A percentile compares a stretch with the other conserved stretches of the same genome.
Evolutionary conservation across 2,888 invertebrate species (phyloP).

Genomic region (Trachelus troglodyta): DNA sequence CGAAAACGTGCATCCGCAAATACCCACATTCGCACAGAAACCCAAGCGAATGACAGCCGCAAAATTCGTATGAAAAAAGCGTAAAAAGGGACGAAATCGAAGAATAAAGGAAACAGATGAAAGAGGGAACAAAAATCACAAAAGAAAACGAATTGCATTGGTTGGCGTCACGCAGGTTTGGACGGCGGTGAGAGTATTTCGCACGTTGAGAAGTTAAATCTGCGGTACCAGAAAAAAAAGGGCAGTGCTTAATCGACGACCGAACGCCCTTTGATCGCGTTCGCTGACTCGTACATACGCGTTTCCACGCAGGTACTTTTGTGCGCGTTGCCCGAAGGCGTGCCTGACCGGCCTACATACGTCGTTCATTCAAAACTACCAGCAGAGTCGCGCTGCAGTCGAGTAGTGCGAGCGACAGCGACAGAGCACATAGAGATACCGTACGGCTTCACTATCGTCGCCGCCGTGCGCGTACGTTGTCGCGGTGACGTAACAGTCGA

Average conservation of each 20-base stretch:
- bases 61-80: neutral
- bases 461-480: neutral
- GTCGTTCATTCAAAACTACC: constrained; percentile 11
- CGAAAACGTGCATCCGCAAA: too few relatives aligned
- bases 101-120: neutral
- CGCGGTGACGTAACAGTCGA: neutral
- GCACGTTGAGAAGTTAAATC: neutral
- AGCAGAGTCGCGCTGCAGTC: neutral
- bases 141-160: neutral
- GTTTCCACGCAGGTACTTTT: neutral
- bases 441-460: neutral
- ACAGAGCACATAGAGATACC: neutral
- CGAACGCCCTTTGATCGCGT: neutral
- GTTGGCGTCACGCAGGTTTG: neutral
- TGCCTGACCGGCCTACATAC: constrained; percentile 10
- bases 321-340: neutral
- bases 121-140: neutral
- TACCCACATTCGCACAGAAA: neutral
- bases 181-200: neutral
- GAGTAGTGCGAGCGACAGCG: neutral
- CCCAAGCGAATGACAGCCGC: neutral
- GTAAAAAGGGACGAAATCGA: neutral
- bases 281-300: neutral
- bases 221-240: neutral
- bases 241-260: neutral